Base-by-base conservation (phyloP, 2,797 vertebrate species). In the Selene dorsalis region DNA sequence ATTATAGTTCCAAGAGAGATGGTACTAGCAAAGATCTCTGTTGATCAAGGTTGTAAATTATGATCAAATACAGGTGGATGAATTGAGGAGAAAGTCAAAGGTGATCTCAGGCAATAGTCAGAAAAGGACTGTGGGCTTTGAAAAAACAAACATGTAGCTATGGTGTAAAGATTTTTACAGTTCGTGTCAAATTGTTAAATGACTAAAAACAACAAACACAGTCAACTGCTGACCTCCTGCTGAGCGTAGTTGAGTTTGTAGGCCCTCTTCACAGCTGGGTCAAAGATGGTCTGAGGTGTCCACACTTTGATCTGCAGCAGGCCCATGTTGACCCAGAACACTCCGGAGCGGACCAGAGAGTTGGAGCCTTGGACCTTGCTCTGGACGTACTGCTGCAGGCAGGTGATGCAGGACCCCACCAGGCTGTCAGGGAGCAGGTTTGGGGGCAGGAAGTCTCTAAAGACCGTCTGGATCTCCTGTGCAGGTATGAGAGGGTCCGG, bases 271-370 rank as follows among this genome's bases (percentile, higher is more conserved):
- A 97, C 92, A 3, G 97, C 96, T 0, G 98, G 98, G 90, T 99
- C 98, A 79, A 98, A 99, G 74, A 94, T 94, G 11, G 96, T 96
- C 88, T 97, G 96, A 0, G 98, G 98, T 22, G 96, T 95, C 98
- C 98, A 99, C 18, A 96, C 86, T 85, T 96, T 96, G 84, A 99
- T 95, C 91, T 98, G 97, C 73, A 98, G 83, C 83, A 99, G 94
- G 75, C 97, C 98, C 89, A 99, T 95, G 86, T 94, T 95, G 75
- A 98, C 96, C 98, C 98, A 99, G 87, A 99, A 95, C 32, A 95
- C 95, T 26, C 97, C 98, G 2, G 96, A 94, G n/a, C 73, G 93
- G 50, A 92, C 94, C 79, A 93, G 66, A 38, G 95, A 93, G 69
- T 95, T 82, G 7, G 83, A 57, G 30, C 91, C 88, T n/a, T 92